Conservation (phyloP, 1,140 invertebrate species). For the Aphaenogaster ashmeadi region DNA sequence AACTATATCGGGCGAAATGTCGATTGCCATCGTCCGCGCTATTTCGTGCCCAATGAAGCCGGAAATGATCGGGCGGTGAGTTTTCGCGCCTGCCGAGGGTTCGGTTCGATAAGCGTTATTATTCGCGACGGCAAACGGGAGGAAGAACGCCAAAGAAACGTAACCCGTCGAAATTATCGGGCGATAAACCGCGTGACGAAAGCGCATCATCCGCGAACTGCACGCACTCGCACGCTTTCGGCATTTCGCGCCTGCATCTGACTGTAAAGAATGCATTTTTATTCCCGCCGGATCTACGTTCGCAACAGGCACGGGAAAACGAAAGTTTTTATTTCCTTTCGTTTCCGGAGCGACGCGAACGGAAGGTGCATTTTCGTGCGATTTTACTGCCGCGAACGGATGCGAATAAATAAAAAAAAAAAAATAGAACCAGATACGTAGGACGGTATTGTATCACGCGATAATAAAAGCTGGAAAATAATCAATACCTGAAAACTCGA, state of each 20-base stretch:
- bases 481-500: background rate
- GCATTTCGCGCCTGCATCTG: too few species aligned
- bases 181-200: background rate
- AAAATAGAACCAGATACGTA: background rate
- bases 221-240: background rate
- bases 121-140: background rate
- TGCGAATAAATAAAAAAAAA: constrained; percentile 12
- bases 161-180: constrained; percentile 28
- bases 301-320: background rate
- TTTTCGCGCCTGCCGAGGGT: constrained; percentile 52
- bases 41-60: constrained; percentile 38
- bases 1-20: background rate
- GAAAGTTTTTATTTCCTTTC: constrained; percentile 13
- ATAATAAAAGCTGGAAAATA: constrained; percentile 31
- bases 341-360: constrained; percentile 19
- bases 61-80: constrained; percentile 53
- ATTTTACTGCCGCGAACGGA: constrained; percentile 23
- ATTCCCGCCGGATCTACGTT: background rate
- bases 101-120: constrained; percentile 11
- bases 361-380: background rate
- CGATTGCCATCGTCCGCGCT: constrained; percentile 1
- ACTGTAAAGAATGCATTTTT: background rate
- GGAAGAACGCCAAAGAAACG: background rate
- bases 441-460: background rate
- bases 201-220: background rate